phyloP scores from a whole-genome alignment of 2,113 vertebrate species.

The Scomber scombrus region DNA sequence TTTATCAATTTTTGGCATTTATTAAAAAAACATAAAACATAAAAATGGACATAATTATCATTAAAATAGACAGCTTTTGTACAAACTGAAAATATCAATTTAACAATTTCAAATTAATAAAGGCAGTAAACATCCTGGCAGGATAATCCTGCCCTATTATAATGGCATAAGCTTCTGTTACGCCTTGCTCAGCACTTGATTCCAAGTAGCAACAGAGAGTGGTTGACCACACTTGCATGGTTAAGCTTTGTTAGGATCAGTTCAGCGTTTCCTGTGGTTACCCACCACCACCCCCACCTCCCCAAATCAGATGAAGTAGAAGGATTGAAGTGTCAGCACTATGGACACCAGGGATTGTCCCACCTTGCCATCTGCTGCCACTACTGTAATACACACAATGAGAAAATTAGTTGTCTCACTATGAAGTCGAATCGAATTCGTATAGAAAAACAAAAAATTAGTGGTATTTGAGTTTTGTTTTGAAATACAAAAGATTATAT shows the following conservation, averaged over 20 bases:
- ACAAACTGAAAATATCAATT: background rate
- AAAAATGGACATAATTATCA: background rate
- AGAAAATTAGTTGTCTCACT: constrained; percentile 79
- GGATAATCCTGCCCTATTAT: constrained; percentile 11
- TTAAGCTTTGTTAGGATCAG: constrained; percentile 46
- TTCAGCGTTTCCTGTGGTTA: constrained; percentile 32
- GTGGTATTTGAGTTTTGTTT: too few relatives aligned
- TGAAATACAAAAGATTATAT: too few relatives aligned
- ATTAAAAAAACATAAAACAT: background rate
- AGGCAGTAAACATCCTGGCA: background rate
- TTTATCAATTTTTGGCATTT: background rate
- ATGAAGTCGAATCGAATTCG: too few relatives aligned
- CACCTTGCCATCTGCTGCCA: constrained; percentile 81
- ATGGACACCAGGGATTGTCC: constrained; percentile 72
- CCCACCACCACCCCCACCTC: background rate
- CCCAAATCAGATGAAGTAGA: constrained; percentile 53
- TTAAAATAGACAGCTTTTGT: background rate
- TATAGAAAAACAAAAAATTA: too few relatives aligned
- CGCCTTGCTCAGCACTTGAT: constrained; percentile 40
- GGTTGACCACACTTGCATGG: background rate
- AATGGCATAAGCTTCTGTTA: constrained; percentile 23
- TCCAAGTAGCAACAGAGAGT: constrained; percentile 10
- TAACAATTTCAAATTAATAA: background rate
- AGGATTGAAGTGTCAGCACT: constrained; percentile 74
- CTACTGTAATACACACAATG: constrained; percentile 77